Conservation (phyloP, 2,797 vertebrate species). For the Spinus olivaceus region DNA sequence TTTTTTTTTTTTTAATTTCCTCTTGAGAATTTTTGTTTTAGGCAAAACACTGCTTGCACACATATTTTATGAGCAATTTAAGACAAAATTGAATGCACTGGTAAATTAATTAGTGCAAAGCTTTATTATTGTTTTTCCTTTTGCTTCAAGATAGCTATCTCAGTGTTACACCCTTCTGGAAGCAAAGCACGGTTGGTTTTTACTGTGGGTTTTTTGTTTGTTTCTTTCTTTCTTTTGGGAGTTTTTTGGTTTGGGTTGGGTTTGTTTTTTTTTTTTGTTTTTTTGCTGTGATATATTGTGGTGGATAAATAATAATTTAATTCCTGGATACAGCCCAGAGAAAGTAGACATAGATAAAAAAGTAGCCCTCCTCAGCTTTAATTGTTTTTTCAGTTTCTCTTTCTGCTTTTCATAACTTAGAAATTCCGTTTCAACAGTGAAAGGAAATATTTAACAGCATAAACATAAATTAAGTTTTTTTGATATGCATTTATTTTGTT, state of each 20-base stretch:
- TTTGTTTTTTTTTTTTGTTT: background rate
- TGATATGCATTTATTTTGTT: background rate
- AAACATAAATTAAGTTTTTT: background rate
- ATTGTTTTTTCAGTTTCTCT: background rate
- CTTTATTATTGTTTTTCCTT: background rate
- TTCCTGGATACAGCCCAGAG: background rate
- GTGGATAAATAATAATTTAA: background rate
- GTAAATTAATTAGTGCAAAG: background rate
- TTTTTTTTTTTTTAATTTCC: background rate
- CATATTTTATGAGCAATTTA: background rate
- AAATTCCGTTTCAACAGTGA: background rate
- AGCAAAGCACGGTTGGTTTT: background rate
- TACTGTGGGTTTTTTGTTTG: background rate
- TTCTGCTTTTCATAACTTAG: background rate
- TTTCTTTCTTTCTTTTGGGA: background rate
- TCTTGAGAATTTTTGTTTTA: background rate
- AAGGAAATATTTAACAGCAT: background rate
- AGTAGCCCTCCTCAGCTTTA: background rate
- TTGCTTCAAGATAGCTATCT: background rate
- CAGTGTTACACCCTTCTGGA: background rate
- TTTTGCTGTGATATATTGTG: background rate
- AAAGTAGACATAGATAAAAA: background rate
- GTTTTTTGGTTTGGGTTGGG: accelerated
- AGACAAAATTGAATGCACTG: background rate
- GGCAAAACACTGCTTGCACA: background rate